Evolutionary conservation across 2,113 vertebrate genomes (phyloP).

Genomic region (Cichladusa arquata): DNA sequence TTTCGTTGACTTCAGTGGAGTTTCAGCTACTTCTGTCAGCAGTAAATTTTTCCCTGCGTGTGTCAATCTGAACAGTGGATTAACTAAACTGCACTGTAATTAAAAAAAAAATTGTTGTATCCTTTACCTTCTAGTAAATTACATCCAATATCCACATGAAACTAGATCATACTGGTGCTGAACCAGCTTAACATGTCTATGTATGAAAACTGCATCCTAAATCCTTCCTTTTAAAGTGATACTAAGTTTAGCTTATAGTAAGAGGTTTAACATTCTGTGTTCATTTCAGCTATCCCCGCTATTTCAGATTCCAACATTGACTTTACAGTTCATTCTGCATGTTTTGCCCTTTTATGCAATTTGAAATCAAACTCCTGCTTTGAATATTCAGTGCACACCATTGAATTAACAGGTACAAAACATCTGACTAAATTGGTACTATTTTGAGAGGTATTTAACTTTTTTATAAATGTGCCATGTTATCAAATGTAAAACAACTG

Average conservation of each 20-base stretch:
- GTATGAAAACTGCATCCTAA: conserved; percentile 67
- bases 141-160: conserved; percentile 66
- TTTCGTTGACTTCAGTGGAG: not conserved
- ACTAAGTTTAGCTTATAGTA: conserved; percentile 75
- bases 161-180: conserved; percentile 53
- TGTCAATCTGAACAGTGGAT: conserved; percentile 68
- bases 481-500: conserved; percentile 66
- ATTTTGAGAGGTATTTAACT: conserved; percentile 72
- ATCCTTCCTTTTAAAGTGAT: conserved; percentile 70
- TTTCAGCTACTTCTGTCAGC: conserved; percentile 30
- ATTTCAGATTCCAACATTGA: conserved; percentile 57
- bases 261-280: conserved; percentile 70
- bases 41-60: not conserved
- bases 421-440: conserved; percentile 50
- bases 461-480: conserved; percentile 59
- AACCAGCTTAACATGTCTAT: conserved; percentile 64
- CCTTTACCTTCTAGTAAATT: conserved; percentile 58
- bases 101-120: conserved; percentile 76
- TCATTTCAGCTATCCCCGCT: conserved; percentile 47
- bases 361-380: conserved; percentile 52
- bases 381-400: conserved; percentile 72
- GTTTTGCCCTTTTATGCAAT: conserved; percentile 58
- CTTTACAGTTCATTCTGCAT: conserved; percentile 48
- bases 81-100: conserved; percentile 75
- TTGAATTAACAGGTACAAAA: conserved; percentile 61